Evolutionary conservation across 2,888 invertebrate genomes (phyloP).

Genomic region (Microplitis deprimator): DNA sequence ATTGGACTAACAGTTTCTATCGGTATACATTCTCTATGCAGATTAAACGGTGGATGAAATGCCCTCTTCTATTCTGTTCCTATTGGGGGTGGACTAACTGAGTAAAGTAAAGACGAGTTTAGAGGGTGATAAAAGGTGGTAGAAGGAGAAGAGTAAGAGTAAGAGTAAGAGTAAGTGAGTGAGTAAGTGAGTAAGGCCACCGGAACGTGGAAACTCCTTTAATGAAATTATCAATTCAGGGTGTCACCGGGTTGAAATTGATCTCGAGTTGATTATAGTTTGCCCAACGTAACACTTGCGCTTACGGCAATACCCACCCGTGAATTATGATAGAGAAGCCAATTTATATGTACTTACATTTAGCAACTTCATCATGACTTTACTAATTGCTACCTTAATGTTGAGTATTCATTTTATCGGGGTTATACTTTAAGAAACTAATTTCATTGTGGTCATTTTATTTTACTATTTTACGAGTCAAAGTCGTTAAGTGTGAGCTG

Average conservation of each 20-base stretch:
- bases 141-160: neutral
- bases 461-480: too few species aligned
- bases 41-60: too few species aligned
- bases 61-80: too few species aligned
- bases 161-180: neutral
- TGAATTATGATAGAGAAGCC: constrained; percentile 35
- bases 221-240: constrained; percentile 65
- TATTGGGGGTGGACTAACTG: too few species aligned
- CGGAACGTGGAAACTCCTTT: constrained; percentile 60
- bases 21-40: too few species aligned
- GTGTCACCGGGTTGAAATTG: constrained; percentile 53
- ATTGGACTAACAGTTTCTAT: too few species aligned
- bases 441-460: too few species aligned
- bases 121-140: neutral
- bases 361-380: neutral
- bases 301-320: constrained; percentile 8
- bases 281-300: constrained; percentile 15
- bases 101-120: neutral
- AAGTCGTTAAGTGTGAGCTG: too few species aligned
- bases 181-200: neutral
- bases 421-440: too few species aligned
- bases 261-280: constrained; percentile 54
- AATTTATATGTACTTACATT: constrained; percentile 22
- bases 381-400: neutral
- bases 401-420: neutral